Evolutionary conservation across 2,113 vertebrate genomes (phyloP).

Genomic region (Nansenia antarctica): DNA sequence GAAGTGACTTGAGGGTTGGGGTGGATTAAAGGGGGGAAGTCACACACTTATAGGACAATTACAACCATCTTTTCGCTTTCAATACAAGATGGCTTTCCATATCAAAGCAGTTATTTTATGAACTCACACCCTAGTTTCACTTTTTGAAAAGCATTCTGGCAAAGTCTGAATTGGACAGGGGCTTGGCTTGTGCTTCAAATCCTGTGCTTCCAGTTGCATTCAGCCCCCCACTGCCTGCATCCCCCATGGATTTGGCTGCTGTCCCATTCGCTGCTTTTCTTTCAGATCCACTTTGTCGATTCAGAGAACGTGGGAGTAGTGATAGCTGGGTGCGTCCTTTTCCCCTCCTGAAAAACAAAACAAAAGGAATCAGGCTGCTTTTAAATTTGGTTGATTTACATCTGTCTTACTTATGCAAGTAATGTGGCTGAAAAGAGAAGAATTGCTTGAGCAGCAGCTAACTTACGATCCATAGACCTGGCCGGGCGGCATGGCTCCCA

Average conservation of each 20-base stretch:
- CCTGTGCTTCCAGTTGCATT: slow-evolving; percentile 29
- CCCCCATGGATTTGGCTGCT: slow-evolving; percentile 44
- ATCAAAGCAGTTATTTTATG: slow-evolving; percentile 66
- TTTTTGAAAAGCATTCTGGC: slow-evolving; percentile 92
- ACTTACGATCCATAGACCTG: slow-evolving; percentile 89
- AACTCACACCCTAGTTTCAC: slow-evolving; percentile 61
- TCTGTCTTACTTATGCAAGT: background rate
- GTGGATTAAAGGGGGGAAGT: slow-evolving; percentile 59
- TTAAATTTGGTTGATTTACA: background rate
- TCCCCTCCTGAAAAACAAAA: slow-evolving; percentile 78
- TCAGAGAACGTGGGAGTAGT: slow-evolving; percentile 87
- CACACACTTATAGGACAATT: slow-evolving; percentile 46
- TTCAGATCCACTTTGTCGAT: slow-evolving; percentile 70
- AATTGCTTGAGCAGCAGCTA: background rate
- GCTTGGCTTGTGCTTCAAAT: slow-evolving; percentile 67
- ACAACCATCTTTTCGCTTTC: slow-evolving; percentile 51
- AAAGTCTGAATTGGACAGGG: slow-evolving; percentile 95
- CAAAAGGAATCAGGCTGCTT: background rate
- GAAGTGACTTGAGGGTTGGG: slow-evolving; percentile 34
- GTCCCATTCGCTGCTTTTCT: slow-evolving; percentile 86
- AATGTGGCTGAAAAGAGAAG: background rate
- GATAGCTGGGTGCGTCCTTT: slow-evolving; percentile 92
- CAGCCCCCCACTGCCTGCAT: slow-evolving; percentile 6
- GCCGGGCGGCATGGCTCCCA: slow-evolving; percentile 58
- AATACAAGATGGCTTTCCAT: slow-evolving; percentile 82